Conservation (phyloP, 37 sponge, comb jelly and placozoan genomes). For the Tethya wilhelma region DNA sequence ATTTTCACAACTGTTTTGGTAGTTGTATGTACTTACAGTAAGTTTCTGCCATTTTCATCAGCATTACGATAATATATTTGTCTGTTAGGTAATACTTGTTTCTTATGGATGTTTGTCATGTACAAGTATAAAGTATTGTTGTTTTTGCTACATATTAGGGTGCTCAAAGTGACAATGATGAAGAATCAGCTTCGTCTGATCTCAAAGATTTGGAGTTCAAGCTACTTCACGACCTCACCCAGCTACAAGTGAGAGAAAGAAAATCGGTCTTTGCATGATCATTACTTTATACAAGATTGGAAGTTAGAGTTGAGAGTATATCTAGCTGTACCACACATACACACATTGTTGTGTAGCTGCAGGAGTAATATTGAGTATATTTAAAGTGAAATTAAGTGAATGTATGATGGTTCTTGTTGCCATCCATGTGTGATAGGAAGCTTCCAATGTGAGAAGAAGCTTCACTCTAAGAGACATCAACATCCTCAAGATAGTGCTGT, state of each 20-base stretch:
- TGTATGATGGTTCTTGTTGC: neutral
- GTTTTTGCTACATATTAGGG: too few species aligned
- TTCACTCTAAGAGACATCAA: slow-evolving; percentile 71
- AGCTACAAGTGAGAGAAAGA: slow-evolving; percentile 60
- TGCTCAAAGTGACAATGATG: slow-evolving; percentile 68
- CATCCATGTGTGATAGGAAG: slow-evolving; percentile 41
- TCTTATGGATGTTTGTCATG: too few species aligned
- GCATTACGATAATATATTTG: neutral
- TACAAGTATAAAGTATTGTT: too few species aligned
- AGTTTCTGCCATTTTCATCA: neutral
- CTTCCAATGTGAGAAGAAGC: slow-evolving; percentile 41
- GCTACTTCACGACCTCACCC: slow-evolving; percentile 72
- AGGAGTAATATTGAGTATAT: neutral
- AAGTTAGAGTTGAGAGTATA: too few species aligned
- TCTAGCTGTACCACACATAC: too few species aligned
- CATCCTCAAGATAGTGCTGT: slow-evolving; percentile 73
- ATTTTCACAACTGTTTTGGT: neutral
- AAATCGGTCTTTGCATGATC: neutral
- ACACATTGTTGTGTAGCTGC: neutral
- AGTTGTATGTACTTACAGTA: neutral
- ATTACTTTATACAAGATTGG: neutral
- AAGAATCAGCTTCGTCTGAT: slow-evolving; percentile 46
- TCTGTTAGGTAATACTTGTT: too few species aligned
- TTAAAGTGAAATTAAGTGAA: neutral
- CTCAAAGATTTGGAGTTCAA: slow-evolving; percentile 87